phyloP scores from a whole-genome alignment of 1,140 invertebrate species.

The Trachymyrmex septentrionalis region DNA sequence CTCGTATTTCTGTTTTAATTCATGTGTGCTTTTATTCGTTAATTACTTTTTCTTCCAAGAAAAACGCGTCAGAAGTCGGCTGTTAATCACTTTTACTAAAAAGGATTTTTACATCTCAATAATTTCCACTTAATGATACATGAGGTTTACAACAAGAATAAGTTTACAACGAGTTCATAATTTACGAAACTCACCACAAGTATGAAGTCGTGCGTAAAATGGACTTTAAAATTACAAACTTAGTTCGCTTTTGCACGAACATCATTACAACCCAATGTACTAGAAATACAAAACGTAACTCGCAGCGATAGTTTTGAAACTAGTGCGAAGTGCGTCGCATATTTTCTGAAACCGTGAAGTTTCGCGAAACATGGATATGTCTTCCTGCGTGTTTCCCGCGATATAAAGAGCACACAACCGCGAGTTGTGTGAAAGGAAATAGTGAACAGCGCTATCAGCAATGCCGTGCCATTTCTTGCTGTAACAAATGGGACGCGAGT shows the following conservation, averaged over 20 bases:
- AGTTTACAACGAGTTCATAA: slow-evolving; percentile 12
- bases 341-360: background rate
- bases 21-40: background rate
- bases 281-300: slow-evolving; percentile 19
- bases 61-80: background rate
- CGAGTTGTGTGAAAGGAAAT: slow-evolving; percentile 27
- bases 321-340: background rate
- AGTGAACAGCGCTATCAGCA: background rate
- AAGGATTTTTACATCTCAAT: background rate
- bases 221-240: slow-evolving; percentile 13
- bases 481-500: slow-evolving; percentile 56
- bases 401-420: slow-evolving; percentile 1
- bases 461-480: slow-evolving; percentile 24
- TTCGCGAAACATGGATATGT: slow-evolving; percentile 23
- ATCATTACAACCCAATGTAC: slow-evolving; percentile 1
- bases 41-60: background rate
- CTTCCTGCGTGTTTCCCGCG: background rate
- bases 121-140: background rate
- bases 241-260: background rate
- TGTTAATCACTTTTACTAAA: background rate
- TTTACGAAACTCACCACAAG: slow-evolving; percentile 10
- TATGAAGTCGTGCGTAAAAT: background rate
- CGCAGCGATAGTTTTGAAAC: slow-evolving; percentile 3
- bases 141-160: background rate
- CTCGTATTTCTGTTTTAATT: background rate